These are phyloP conservation scores for Pyxicephalus adspersus DNA, from an alignment of 2,113 vertebrate genomes.

Conservation along the genomic window DNA sequence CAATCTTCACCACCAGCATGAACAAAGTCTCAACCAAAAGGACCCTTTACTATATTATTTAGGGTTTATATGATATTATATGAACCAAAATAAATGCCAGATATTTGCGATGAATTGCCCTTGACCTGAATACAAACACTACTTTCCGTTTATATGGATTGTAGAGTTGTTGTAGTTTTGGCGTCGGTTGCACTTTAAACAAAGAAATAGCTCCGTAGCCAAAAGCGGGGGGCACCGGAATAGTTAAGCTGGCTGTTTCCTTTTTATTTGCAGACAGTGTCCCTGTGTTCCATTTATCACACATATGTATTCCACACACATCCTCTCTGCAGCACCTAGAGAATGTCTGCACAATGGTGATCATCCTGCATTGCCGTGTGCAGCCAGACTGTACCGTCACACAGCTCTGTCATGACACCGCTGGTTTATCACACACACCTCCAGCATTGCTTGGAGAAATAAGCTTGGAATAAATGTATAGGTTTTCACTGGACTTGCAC, in stretches of 20 bases:
- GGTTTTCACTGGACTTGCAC: not conserved
- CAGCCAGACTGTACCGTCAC: not conserved
- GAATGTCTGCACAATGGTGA: not conserved
- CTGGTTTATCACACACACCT: not conserved
- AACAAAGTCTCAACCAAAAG: too few species aligned
- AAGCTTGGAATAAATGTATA: conserved; percentile 9
- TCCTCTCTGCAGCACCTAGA: conserved; percentile 27
- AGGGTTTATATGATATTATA: too few species aligned
- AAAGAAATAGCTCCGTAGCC: too few species aligned
- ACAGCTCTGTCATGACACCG: not conserved
- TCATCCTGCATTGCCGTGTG: conserved; percentile 3
- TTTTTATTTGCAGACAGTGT: conserved; percentile 6
- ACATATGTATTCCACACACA: conserved; percentile 30
- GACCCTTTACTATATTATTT: too few species aligned
- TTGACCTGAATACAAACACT: too few species aligned
- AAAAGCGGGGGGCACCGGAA: not conserved
- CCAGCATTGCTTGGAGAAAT: not conserved
- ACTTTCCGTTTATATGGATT: too few species aligned
- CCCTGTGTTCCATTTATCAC: conserved; percentile 13
- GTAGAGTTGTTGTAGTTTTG: too few species aligned
- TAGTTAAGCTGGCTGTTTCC: not conserved
- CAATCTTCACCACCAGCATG: too few species aligned
- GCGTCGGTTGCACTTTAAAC: too few species aligned
- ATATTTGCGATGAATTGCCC: too few species aligned
- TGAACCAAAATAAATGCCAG: too few species aligned